Percentiles rank a stretch among this genome's conserved stretches.
Evolutionary conservation across 2,888 invertebrate species (phyloP).

Genomic region (Chouioia cunea): DNA sequence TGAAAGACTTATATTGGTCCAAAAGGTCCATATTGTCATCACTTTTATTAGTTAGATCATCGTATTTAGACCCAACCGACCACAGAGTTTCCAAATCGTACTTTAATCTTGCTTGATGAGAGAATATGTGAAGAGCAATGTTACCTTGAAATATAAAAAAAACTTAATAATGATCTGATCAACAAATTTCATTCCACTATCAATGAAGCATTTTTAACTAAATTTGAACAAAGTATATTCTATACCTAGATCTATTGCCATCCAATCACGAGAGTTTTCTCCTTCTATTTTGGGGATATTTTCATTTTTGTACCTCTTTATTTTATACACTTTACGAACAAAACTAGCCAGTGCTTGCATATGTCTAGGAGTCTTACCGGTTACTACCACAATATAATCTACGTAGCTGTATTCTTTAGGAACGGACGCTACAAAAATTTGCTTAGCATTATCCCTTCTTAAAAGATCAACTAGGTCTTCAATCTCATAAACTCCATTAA

Average conservation of each 20-base stretch:
- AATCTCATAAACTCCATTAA: conserved; percentile 87
- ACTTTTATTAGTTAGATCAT: conserved; percentile 75
- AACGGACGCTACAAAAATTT: conserved; percentile 85
- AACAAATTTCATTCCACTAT: too few species aligned
- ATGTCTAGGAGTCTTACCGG: conserved; percentile 80
- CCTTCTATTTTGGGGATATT: conserved; percentile 84
- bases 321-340: conserved; percentile 82
- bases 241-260: conserved; percentile 89
- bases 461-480: conserved; percentile 86
- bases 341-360: conserved; percentile 81
- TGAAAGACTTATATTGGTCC: conserved; percentile 76
- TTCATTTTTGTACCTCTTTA: conserved; percentile 76
- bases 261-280: conserved; percentile 82
- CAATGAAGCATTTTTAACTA: too few species aligned
- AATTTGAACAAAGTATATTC: background rate
- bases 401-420: conserved; percentile 83
- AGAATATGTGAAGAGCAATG: conserved; percentile 91
- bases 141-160: conserved; percentile 77
- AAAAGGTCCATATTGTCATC: conserved; percentile 76
- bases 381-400: conserved; percentile 86
- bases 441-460: conserved; percentile 80
- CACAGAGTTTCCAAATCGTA: conserved; percentile 94
- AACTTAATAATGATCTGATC: background rate
- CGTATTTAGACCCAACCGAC: conserved; percentile 87
- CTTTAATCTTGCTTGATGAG: conserved; percentile 74